Evolutionary conservation across 2,113 vertebrate species (phyloP).

Genomic region (Hyla sarda): DNA sequence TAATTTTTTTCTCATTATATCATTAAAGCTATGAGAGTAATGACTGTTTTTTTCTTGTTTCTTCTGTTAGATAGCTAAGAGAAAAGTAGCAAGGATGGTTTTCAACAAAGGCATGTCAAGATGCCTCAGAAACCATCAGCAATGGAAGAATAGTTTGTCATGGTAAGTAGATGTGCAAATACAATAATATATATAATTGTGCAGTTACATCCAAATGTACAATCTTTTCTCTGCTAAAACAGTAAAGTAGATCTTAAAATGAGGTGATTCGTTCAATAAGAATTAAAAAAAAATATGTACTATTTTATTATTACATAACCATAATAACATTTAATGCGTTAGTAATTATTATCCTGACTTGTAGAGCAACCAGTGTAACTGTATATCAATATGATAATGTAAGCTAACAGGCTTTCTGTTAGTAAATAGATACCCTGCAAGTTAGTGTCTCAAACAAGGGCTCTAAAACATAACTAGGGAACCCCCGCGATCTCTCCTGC

Average conservation of each 20-base stretch:
- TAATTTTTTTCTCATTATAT: background rate
- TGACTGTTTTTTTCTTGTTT: background rate
- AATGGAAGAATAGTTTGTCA: slow-evolving; percentile 17
- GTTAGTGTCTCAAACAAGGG: too few species aligned
- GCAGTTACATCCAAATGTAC: background rate
- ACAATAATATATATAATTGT: too few species aligned
- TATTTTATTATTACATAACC: too few species aligned
- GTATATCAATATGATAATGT: too few species aligned
- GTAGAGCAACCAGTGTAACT: too few species aligned
- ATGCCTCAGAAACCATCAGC: background rate
- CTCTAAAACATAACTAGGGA: too few species aligned
- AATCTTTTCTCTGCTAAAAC: background rate
- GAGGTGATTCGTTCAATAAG: background rate
- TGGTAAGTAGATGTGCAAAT: background rate
- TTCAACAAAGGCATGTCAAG: background rate
- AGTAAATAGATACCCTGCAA: too few species aligned
- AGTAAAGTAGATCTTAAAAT: background rate
- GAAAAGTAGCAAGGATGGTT: background rate
- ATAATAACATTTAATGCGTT: too few species aligned
- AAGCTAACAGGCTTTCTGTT: too few species aligned
- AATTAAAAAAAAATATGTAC: too few species aligned
- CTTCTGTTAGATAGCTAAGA: background rate
- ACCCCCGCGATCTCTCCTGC: too few species aligned
- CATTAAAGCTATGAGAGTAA: background rate
- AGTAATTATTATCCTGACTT: too few species aligned